Conservation (phyloP, 2,113 vertebrate species). For the Panthera tigris region DNA sequence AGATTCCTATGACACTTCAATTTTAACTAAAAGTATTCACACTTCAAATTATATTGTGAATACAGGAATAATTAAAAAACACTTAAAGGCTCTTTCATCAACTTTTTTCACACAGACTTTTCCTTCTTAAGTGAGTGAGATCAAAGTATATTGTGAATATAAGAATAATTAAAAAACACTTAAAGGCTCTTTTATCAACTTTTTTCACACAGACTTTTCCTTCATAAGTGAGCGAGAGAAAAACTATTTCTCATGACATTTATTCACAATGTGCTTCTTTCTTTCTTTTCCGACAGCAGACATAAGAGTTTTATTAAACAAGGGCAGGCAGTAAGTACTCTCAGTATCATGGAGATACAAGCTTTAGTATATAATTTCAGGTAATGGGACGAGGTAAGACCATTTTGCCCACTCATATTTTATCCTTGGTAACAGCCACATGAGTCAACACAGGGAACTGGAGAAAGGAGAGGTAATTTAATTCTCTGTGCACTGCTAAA, state of each 20-base stretch:
- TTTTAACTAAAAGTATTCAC: neutral
- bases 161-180: neutral
- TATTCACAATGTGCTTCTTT: neutral
- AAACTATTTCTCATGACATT: neutral
- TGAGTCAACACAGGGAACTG: neutral
- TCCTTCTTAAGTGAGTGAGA: neutral
- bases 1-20: neutral
- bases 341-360: neutral
- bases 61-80: neutral
- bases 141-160: no score
- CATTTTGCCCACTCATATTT: slow-evolving; percentile 1
- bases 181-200: neutral
- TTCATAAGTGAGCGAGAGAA: neutral
- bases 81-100: neutral
- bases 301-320: neutral
- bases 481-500: neutral
- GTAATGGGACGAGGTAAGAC: neutral
- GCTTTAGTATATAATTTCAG: neutral
- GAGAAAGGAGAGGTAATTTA: slow-evolving; percentile 45
- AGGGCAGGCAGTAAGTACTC: neutral
- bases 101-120: slow-evolving; percentile 19
- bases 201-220: neutral
- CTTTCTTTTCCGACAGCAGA: neutral
- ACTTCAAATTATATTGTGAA: neutral
- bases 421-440: slow-evolving; percentile 10